phyloP scores from a whole-genome alignment of 2,797 vertebrate genomes.

The Epinephelus awoara region DNA sequence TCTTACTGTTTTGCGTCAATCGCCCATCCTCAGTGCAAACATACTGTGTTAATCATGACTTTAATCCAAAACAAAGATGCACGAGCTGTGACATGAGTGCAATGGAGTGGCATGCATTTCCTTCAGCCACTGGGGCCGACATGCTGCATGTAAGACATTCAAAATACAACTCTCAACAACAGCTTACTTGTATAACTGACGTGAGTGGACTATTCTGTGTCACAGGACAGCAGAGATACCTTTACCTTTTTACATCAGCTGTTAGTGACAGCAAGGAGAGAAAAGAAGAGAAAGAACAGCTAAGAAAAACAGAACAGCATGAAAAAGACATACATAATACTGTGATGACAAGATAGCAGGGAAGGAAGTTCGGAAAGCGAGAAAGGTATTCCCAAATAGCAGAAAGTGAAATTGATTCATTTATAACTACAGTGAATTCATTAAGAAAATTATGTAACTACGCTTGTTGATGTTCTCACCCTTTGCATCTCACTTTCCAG shows the following conservation, averaged over 20 bases:
- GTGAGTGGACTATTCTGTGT: conserved; percentile 86
- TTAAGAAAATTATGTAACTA: not conserved
- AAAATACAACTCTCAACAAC: conserved; percentile 42
- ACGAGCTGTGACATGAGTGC: conserved; percentile 27
- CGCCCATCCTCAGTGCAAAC: too few relatives aligned
- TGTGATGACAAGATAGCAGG: conserved; percentile 2
- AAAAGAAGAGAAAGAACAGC: conserved; percentile 85
- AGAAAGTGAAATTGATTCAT: not conserved
- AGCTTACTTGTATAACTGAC: conserved; percentile 87
- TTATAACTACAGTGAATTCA: not conserved
- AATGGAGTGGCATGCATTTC: conserved; percentile 53
- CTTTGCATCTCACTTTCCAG: conserved; percentile 98
- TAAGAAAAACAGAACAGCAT: conserved; percentile 78
- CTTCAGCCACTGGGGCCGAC: conserved; percentile 23
- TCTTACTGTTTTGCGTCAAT: too few relatives aligned
- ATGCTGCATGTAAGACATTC: conserved; percentile 56
- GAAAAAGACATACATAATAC: conserved; percentile 58
- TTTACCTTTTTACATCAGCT: conserved; percentile 95
- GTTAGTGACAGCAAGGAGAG: conserved; percentile 92
- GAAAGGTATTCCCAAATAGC: not conserved
- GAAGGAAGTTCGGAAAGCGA: conserved; percentile 21
- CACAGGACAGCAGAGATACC: conserved; percentile 88
- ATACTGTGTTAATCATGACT: conserved; percentile 13
- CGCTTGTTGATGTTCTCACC: conserved; percentile 84
- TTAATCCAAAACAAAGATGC: conserved; percentile 40